Conservation (phyloP, 1,140 invertebrate species). For the Acromyrmex echinatior region DNA sequence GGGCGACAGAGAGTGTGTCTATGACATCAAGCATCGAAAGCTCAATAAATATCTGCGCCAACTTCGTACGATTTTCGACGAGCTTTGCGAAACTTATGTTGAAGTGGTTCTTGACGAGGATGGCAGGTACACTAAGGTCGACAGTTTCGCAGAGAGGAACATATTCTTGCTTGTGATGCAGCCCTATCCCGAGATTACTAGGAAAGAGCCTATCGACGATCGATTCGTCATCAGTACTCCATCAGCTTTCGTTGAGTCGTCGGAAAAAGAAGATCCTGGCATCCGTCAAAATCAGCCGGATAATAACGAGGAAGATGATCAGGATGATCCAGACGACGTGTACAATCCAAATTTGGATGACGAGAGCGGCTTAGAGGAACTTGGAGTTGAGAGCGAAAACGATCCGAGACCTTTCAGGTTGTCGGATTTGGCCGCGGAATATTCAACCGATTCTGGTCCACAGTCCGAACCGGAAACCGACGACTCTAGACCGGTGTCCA, state of each 20-base stretch:
- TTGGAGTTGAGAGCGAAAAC: slow-evolving; percentile 73
- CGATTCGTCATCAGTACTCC: slow-evolving; percentile 40
- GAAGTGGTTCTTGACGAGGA: slow-evolving; percentile 88
- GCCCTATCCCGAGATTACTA: slow-evolving; percentile 87
- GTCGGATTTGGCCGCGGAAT: slow-evolving; percentile 81
- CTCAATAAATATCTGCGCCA: slow-evolving; percentile 79
- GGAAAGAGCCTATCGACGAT: slow-evolving; percentile 75
- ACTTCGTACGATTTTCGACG: slow-evolving; percentile 86
- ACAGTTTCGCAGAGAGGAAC: slow-evolving; percentile 88
- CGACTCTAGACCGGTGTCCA: slow-evolving; percentile 82
- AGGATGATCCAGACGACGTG: slow-evolving; percentile 61
- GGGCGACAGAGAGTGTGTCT: slow-evolving; percentile 54
- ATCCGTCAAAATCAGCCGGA: slow-evolving; percentile 16
- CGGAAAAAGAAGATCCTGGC: not conserved
- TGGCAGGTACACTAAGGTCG: slow-evolving; percentile 87
- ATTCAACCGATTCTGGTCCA: slow-evolving; percentile 84
- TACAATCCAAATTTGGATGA: slow-evolving; percentile 76
- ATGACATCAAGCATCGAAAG: slow-evolving; percentile 62
- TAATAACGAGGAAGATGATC: slow-evolving; percentile 59
- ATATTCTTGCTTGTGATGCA: slow-evolving; percentile 90
- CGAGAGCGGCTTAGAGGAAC: slow-evolving; percentile 75
- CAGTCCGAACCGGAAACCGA: slow-evolving; percentile 84
- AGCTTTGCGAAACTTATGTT: slow-evolving; percentile 89
- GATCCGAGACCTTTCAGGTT: slow-evolving; percentile 79
- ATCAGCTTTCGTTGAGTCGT: not conserved